These are phyloP conservation scores for Emydocephalus ijimae DNA, from an alignment of 2,113 vertebrate genomes.

Conservation along the genomic window DNA sequence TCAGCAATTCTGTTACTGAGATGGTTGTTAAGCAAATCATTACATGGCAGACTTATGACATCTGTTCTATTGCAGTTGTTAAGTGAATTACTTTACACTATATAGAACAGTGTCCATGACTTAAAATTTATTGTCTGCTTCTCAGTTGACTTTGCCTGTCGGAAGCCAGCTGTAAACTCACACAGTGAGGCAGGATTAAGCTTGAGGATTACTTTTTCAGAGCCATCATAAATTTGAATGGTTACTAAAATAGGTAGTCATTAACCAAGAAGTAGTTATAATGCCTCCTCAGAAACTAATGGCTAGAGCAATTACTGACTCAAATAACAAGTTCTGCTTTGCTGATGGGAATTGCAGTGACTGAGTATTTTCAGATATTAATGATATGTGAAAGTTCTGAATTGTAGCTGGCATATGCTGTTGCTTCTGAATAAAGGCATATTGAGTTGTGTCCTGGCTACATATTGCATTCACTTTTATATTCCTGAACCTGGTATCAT, in stretches of 20 bases:
- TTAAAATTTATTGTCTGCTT: neutral
- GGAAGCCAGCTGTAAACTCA: neutral
- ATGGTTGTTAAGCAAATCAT: neutral
- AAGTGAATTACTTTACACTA: neutral
- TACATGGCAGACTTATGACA: neutral
- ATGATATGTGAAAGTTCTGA: neutral
- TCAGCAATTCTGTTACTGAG: neutral
- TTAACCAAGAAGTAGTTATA: neutral
- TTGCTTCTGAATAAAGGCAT: neutral
- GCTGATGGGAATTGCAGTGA: neutral
- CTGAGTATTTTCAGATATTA: neutral
- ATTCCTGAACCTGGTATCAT: neutral
- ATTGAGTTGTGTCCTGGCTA: neutral
- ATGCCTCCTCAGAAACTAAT: slow-evolving; percentile 1
- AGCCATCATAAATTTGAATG: neutral
- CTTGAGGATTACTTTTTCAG: neutral
- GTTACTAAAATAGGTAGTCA: neutral
- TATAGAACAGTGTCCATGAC: neutral
- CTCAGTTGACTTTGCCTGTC: neutral
- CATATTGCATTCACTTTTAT: neutral
- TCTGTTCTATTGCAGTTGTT: neutral
- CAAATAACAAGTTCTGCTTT: neutral
- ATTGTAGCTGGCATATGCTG: neutral
- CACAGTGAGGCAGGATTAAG: neutral
- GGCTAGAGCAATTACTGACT: slow-evolving; percentile 19